Base-by-base conservation (phyloP, 2,888 invertebrate genomes). In the Pyrgus malvae region DNA sequence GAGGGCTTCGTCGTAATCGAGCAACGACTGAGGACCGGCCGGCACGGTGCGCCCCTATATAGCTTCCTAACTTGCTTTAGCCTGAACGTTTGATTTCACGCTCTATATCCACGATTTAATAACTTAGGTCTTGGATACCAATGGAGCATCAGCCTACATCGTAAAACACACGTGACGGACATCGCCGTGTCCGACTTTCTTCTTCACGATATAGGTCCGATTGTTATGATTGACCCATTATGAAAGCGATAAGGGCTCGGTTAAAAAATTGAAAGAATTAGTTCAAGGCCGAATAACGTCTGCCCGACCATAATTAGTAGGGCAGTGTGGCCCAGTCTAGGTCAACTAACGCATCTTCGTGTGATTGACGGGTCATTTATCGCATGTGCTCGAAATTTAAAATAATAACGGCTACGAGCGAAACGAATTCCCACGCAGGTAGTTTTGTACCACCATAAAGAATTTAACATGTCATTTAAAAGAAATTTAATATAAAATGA, bases 21-120 rank as follows among this genome's bases (percentile, higher is more conserved):
- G 49, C 57, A 53, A 62, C 72, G 78, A 86, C 86, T 87, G 85
- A 80, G 73, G 64, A 67, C 61, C 67, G 66, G 62, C 65, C 70
- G 74, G 62, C 70, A 69, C 65, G 72, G 71, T 72, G 63, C 80
- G 81, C 83, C 80, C 80, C 85, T 88, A 87, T 88, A 89, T 86
- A 87, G 63, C 59, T 59, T 64, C 73, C 72, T 76, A 76, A 79
- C 74, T 81, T 81, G 76, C 76, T 80, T 37, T 79, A 79, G 76
- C 75, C 79, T 81, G 80, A 80, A 80, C 83, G 80, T 79, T 83
- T 83, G 59, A 78, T 78, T 84, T 87, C 86, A 89, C 83, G 88
- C 87, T 89, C 88, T 83, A 86, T 64, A 87, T 87, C 82, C 80
- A 85, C 69, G 72, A 78, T 78, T 81, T 79, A 83, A 81, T 81